Conservation (phyloP, 2,888 invertebrate genomes). For the Nephrotoma flavescens region DNA sequence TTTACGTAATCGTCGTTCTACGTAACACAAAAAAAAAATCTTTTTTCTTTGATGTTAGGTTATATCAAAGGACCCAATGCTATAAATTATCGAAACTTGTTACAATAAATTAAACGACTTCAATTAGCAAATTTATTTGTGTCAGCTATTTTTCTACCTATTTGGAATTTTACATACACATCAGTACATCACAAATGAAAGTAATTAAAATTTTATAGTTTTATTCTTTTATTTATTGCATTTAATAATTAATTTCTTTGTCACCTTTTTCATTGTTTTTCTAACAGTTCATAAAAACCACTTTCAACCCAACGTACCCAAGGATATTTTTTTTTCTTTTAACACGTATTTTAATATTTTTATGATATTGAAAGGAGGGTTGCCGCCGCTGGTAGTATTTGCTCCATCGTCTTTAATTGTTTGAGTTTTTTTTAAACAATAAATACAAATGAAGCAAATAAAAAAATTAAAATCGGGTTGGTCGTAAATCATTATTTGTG, state of each 20-base stretch:
- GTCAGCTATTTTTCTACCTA: neutral
- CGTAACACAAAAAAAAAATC: too few species aligned
- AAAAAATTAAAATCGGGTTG: neutral
- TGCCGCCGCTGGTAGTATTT: neutral
- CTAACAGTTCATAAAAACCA: neutral
- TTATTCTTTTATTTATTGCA: neutral
- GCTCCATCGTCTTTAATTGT: neutral
- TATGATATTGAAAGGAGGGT: neutral
- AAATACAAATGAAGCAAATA: neutral
- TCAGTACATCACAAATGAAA: neutral
- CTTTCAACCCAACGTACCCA: neutral
- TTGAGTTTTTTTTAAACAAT: neutral
- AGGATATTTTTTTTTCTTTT: neutral
- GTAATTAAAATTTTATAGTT: neutral
- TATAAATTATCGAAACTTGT: neutral
- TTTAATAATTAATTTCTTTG: neutral
- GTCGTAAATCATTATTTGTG: neutral
- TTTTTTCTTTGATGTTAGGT: too few species aligned
- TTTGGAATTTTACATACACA: neutral
- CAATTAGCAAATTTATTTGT: neutral
- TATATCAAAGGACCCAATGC: too few species aligned
- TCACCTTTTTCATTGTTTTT: neutral
- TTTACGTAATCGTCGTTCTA: too few species aligned
- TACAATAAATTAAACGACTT: neutral
- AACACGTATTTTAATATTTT: neutral